Evolutionary conservation across 2,113 vertebrate genomes (phyloP).

Genomic region (Myodes glareolus): DNA sequence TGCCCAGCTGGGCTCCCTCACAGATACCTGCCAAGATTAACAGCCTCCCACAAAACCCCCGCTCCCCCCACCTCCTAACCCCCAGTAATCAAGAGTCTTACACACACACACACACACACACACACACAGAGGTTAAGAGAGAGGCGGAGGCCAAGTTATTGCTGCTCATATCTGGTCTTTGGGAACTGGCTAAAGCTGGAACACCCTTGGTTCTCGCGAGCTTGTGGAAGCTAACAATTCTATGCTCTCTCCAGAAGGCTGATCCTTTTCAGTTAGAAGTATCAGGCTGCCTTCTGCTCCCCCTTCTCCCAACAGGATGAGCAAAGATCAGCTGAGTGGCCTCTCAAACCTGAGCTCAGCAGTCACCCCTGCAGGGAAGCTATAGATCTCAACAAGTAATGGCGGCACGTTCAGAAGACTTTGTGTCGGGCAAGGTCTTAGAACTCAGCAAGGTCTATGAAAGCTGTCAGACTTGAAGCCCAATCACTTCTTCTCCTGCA

Average conservation of each 20-base stretch:
- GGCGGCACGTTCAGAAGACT: background rate
- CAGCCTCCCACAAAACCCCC: background rate
- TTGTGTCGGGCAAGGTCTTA: background rate
- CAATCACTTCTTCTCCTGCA: background rate
- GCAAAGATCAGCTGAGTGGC: background rate
- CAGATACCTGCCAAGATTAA: background rate
- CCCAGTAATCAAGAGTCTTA: too few relatives aligned
- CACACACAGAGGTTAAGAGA: fast-evolving
- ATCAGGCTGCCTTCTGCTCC: background rate
- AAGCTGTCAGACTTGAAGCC: background rate
- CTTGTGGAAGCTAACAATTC: background rate
- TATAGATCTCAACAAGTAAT: too few relatives aligned
- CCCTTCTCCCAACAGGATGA: background rate
- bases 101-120: background rate
- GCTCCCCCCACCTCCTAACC: too few relatives aligned
- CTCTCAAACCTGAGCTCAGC: background rate
- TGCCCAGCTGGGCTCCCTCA: background rate
- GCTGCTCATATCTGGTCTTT: background rate
- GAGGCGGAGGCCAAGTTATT: background rate
- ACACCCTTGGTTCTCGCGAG: background rate
- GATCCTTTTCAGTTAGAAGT: background rate
- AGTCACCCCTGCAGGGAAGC: too few relatives aligned
- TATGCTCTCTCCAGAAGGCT: background rate
- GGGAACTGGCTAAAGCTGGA: background rate
- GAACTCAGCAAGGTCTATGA: background rate